Conservation (phyloP, 2,113 vertebrate genomes). For the rat (Rattus norvegicus) region GRCr8 NC_086022.1:162163501-162164000, state of each 20-base stretch:
- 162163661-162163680: background rate
- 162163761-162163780: rapidly evolving
- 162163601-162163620: no score
- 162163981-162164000: background rate
- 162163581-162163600: background rate
- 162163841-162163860: rapidly evolving
- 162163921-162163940: background rate
- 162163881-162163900: background rate
- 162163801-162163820: rapidly evolving
- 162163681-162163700: background rate
- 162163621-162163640: background rate
- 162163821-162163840: rapidly evolving
- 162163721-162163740: background rate
- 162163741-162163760: background rate
- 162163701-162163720: background rate
- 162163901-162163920: background rate
- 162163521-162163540: background rate
- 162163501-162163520: rapidly evolving
- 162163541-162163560: background rate
- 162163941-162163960: background rate
- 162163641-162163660: no score
- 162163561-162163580: rapidly evolving
- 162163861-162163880: rapidly evolving
- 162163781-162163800: background rate
- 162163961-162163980: background rate